Base-by-base conservation (phyloP, 2,113 vertebrate species). In the Atlantisia rogersi region DNA sequence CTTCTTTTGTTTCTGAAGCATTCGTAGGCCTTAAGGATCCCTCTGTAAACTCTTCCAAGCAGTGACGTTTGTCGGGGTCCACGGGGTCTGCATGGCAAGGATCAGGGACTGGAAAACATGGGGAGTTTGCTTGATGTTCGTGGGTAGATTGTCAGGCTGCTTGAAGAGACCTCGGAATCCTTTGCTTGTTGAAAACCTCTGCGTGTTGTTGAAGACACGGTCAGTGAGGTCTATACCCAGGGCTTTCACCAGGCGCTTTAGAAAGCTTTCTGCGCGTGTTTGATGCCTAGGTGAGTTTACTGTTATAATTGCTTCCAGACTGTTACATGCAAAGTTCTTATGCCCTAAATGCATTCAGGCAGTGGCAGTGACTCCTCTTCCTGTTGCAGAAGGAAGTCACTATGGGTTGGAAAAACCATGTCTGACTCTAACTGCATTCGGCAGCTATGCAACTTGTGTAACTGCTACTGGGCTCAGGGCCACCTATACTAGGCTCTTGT, bases 281-380 rank as follows among this genome's bases (percentile, higher is more conserved):
- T 91, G 29, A 60, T 62, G 48, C 71, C 77, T 39, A 78, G 60
- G 50, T 46, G 22, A 86, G 37, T 74, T 88, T 88, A 78, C 60
- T 86, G 53, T 83, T 95, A 28, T 22, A 94, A 71, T 78, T 94
- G 56, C 81, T 86, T 73, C 81, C 5, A 5, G 42, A 15, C 81
- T 73, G 52, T 82, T 92, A 89, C 7, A 64, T 91, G 81, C 58
- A 95, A 97, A 87, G 44, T 15, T 77, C 35, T 48, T 69, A 28
- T 25, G 16, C 48, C 26, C 32, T 83, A 50, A 84, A 70, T 5
- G 1, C 8, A 3, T 86, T 78, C 18, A 59, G 6, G 29, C 35
- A 77, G 28, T 1, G 0, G 22, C 11, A 75, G n/a, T 24, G 60
- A 22, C 19, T 92, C 15, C 37, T 42, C 2, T 55, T 48, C 28